Base-by-base conservation (phyloP, 35 echinoderm and acorn worm species). In the Lytechinus variegatus region DNA sequence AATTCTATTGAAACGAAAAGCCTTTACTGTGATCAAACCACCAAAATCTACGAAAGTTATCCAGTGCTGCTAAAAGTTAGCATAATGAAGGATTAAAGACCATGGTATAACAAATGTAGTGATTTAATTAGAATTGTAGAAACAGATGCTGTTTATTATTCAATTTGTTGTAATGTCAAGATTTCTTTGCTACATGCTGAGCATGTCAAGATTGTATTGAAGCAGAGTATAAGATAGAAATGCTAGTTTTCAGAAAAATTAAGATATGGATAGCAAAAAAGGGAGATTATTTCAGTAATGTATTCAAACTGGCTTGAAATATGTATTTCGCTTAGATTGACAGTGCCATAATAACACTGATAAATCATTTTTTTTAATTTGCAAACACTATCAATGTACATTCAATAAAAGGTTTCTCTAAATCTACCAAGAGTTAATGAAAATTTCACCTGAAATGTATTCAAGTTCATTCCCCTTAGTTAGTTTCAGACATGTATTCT, bases 141-240 rank as follows among this genome's bases (percentile, higher is more conserved):
- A 79, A 24, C 7, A 6, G 14, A 79, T 6, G 66, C 66, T 79
- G 16, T 79, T 7, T 7, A 79, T 16, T 79, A 16, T 79, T 16
- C 66, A 79, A 24, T 79, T 79, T 24, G 8, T 79, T 79, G 66
- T 79, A 24, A 24, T 79, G 66, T 79, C 66, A 79, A 79, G 19
- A n/a, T 79, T 79, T 79, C 66, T 79, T 79, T 79, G 66, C 66
- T 79, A 79, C 66, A 79, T 79, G 66, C 66, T 79, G 66, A 79
- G 66, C 66, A 79, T 79, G 66, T 79, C 6, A 79, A 24, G 66
- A 79, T 24, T 79, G 66, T 79, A 79, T 79, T 79, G 19, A 79
- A 79, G 66, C 66, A 79, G 66, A 79, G 66, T 79, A 79, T 79
- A n/a, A 79, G 14, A 79, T 24, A 79, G 21, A 24, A 79, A 79